Conservation (phyloP, 2,113 vertebrate species). For the Myotis brandtii region DNA sequence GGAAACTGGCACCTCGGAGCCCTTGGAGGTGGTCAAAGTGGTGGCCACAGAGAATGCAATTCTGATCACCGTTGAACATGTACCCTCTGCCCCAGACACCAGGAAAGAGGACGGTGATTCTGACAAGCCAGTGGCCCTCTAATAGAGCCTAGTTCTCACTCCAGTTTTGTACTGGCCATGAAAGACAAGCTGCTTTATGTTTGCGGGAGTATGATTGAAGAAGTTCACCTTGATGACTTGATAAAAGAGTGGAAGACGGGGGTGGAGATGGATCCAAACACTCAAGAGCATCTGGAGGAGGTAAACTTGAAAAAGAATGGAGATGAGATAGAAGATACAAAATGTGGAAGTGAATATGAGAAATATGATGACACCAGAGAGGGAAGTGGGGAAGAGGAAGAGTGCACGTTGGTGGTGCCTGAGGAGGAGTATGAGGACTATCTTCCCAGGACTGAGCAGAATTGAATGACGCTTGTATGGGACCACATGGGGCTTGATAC, state of each 20-base stretch:
- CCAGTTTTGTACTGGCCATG: slow-evolving; percentile 88
- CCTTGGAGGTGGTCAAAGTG: slow-evolving; percentile 88
- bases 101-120: slow-evolving; percentile 74
- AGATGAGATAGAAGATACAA: slow-evolving; percentile 82
- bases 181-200: slow-evolving; percentile 86
- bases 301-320: slow-evolving; percentile 88
- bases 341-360: slow-evolving; percentile 80
- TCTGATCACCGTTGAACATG: slow-evolving; percentile 91
- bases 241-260: slow-evolving; percentile 92
- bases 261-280: slow-evolving; percentile 91
- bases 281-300: slow-evolving; percentile 93
- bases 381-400: slow-evolving; percentile 85
- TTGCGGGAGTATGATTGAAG: slow-evolving; percentile 92
- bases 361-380: slow-evolving; percentile 81
- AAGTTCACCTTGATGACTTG: slow-evolving; percentile 91
- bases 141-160: slow-evolving; percentile 89
- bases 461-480: slow-evolving; percentile 85
- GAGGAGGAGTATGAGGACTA: slow-evolving; percentile 85
- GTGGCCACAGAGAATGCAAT: slow-evolving; percentile 90
- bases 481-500: slow-evolving; percentile 85
- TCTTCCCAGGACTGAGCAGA: slow-evolving; percentile 84
- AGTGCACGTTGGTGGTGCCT: slow-evolving; percentile 84
- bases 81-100: slow-evolving; percentile 77
- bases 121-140: slow-evolving; percentile 59
- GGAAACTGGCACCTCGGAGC: slow-evolving; percentile 54